phyloP scores from a whole-genome alignment of 2,888 invertebrate genomes.

The Dioctria linearis region DNA sequence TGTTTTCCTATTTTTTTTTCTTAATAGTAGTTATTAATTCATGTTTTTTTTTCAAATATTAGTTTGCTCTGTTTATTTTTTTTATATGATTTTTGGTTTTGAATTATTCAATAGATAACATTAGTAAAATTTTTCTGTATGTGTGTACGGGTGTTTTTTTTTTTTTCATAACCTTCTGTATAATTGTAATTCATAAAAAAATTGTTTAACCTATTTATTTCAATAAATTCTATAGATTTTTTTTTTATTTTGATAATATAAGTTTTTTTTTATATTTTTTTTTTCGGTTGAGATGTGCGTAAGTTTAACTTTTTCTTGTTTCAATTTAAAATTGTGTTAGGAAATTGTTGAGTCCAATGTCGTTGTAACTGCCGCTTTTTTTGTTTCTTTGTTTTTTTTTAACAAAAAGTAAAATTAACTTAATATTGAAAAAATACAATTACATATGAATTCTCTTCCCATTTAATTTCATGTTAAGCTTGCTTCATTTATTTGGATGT shows the following conservation, averaged over 20 bases:
- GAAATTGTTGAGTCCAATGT: too few relatives aligned
- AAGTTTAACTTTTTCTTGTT: background rate
- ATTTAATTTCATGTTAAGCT: too few relatives aligned
- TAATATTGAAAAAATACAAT: too few relatives aligned
- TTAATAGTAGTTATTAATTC: conserved; percentile 45
- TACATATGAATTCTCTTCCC: too few relatives aligned
- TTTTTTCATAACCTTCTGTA: conserved; percentile 22
- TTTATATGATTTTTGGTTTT: conserved; percentile 38
- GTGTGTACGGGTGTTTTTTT: conserved; percentile 27
- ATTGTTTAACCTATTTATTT: conserved; percentile 40
- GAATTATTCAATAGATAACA: conserved; percentile 50
- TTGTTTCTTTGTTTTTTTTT: too few relatives aligned
- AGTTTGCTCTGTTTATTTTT: conserved; percentile 37
- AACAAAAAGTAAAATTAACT: too few relatives aligned
- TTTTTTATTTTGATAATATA: background rate
- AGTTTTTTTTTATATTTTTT: background rate
- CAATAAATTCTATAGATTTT: conserved; percentile 39
- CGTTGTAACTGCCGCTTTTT: too few relatives aligned
- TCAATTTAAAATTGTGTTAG: too few relatives aligned
- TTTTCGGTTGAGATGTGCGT: background rate
- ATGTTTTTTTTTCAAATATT: conserved; percentile 39
- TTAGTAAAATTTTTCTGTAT: conserved; percentile 47
- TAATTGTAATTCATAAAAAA: conserved; percentile 32
- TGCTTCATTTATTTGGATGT: too few relatives aligned
- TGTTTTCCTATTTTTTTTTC: conserved; percentile 36